These are phyloP conservation scores for Chaenocephalus aceratus DNA, from an alignment of 2,113 vertebrate species.

Conservation along the genomic window DNA sequence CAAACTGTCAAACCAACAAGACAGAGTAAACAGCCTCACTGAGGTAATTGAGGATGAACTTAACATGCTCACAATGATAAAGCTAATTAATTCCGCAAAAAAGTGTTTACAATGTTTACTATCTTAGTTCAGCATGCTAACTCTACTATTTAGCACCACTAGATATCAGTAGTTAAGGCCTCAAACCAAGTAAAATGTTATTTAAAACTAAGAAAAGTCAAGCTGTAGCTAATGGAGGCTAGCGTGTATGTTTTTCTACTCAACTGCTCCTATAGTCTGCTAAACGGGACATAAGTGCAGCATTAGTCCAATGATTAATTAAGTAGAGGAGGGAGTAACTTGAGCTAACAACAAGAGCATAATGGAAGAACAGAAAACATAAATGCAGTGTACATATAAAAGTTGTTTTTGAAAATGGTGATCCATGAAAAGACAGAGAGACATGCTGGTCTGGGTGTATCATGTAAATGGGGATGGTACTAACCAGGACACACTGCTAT, in stretches of 20 bases:
- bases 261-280: not conserved
- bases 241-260: not conserved
- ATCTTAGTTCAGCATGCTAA: no score
- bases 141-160: no score
- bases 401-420: slow-evolving; percentile 13
- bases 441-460: slow-evolving; percentile 8
- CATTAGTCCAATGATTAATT: not conserved
- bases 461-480: slow-evolving; percentile 84
- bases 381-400: slow-evolving; percentile 9
- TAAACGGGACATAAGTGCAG: not conserved
- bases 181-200: no score
- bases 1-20: not conserved
- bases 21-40: no score
- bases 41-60: no score
- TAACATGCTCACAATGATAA: no score
- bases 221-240: not conserved
- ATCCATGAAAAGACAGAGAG: slow-evolving; percentile 16
- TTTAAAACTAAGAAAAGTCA: no score
- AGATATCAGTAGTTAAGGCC: no score
- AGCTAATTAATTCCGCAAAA: no score
- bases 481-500: slow-evolving; percentile 94
- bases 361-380: slow-evolving; percentile 18
- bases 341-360: not conserved
- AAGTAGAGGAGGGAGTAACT: not conserved
- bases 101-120: no score